Conservation (phyloP, 2,888 invertebrate species). For the Melipona beecheii region DNA sequence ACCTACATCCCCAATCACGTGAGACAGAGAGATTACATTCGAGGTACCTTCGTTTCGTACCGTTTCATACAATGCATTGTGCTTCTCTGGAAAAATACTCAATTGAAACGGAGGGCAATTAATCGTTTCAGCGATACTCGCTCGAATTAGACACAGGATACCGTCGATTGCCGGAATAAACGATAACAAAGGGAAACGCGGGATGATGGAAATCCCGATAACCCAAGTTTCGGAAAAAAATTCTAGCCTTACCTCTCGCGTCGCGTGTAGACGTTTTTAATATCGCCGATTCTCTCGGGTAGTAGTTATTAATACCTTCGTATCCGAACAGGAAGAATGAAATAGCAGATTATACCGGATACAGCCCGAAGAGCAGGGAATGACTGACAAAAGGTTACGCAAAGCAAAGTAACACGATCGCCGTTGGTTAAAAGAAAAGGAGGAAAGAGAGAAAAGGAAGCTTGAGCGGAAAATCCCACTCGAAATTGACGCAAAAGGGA, state of each 20-base stretch:
- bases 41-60: too few relatives aligned
- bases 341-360: background rate
- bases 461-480: background rate
- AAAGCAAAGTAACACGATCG: constrained; percentile 16
- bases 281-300: background rate
- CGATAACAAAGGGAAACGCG: too few relatives aligned
- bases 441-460: background rate
- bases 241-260: background rate
- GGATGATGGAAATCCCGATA: background rate
- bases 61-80: background rate
- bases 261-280: background rate
- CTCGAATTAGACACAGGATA: background rate
- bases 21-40: background rate
- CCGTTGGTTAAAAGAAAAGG: background rate
- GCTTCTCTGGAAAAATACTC: too few relatives aligned
- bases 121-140: background rate
- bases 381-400: constrained; percentile 6
- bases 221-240: background rate
- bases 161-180: background rate
- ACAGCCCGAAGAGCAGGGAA: background rate
- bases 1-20: too few relatives aligned
- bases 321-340: background rate
- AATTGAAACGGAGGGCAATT: background rate
- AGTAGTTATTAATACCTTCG: background rate
- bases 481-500: constrained; percentile 10